Evolutionary conservation across 2,113 vertebrate genomes (phyloP).

Genomic region (Colossoma macropomum): DNA sequence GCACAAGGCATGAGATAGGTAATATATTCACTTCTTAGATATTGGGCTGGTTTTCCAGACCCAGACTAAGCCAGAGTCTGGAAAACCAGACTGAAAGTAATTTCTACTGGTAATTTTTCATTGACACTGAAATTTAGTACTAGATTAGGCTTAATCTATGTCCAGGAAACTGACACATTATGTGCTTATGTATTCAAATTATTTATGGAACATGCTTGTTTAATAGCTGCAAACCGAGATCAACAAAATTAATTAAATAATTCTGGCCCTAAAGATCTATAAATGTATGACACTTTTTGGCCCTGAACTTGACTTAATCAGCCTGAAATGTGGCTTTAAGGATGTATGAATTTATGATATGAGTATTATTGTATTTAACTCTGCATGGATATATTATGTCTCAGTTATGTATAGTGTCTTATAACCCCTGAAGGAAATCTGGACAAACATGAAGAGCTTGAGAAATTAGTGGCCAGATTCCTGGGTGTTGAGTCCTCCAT

Average conservation of each 20-base stretch:
- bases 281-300: too few relatives aligned
- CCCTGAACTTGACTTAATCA: too few relatives aligned
- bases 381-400: not conserved
- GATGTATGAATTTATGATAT: too few relatives aligned
- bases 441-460: slow-evolving; percentile 93
- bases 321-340: too few relatives aligned
- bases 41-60: too few relatives aligned
- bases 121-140: too few relatives aligned
- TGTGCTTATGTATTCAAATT: not conserved
- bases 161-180: not conserved
- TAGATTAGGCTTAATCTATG: not conserved
- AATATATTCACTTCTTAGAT: slow-evolving; percentile 49
- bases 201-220: not conserved
- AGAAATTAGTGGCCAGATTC: slow-evolving; percentile 88
- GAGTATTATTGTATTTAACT: not conserved
- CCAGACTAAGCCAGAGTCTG: too few relatives aligned
- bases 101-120: too few relatives aligned
- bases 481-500: slow-evolving; percentile 94
- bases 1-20: slow-evolving; percentile 94
- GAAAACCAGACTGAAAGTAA: too few relatives aligned
- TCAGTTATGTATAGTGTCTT: slow-evolving; percentile 36
- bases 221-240: too few relatives aligned
- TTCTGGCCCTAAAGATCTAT: not conserved
- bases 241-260: not conserved
- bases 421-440: slow-evolving; percentile 83